Conservation (phyloP, 2,113 vertebrate genomes). For the Telmatochromis bifrenatus region DNA sequence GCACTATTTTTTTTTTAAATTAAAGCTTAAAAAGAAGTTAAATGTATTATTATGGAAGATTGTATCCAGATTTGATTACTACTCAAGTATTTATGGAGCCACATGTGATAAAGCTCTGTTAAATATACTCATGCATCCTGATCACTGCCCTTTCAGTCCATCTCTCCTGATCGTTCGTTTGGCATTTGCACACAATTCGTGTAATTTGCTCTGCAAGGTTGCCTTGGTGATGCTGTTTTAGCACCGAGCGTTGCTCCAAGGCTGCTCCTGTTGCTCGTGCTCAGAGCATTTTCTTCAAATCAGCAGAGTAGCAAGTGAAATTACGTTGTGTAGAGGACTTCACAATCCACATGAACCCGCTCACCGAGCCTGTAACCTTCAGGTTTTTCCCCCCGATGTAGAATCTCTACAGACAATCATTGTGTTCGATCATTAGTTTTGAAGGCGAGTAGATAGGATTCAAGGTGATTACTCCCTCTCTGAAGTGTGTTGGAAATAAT, state of each 20-base stretch:
- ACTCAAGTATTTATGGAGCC: neutral
- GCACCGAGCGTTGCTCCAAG: neutral
- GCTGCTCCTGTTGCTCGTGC: neutral
- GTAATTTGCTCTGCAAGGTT: neutral
- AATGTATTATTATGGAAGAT: neutral
- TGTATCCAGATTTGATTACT: neutral
- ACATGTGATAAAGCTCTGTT: neutral
- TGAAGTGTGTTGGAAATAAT: neutral
- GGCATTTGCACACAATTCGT: neutral
- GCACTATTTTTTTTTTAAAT: neutral
- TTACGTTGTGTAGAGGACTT: neutral
- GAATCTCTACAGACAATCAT: neutral
- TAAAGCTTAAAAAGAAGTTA: neutral
- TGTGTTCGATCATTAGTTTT: neutral
- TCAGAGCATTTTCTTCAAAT: neutral
- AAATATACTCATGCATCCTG: neutral
- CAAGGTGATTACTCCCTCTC: neutral
- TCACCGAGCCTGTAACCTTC: neutral
- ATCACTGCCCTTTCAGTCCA: neutral
- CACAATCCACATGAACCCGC: neutral
- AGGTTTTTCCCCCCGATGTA: fast-evolving
- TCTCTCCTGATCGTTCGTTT: neutral
- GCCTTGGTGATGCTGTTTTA: neutral
- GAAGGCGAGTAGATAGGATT: neutral
- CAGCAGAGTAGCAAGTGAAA: neutral